Percentiles rank a stretch among this genome's conserved stretches.
These are phyloP conservation scores for Spatulosminthurus flaviceps DNA, from an alignment of 2,888 invertebrate species.

Conservation along the genomic window DNA sequence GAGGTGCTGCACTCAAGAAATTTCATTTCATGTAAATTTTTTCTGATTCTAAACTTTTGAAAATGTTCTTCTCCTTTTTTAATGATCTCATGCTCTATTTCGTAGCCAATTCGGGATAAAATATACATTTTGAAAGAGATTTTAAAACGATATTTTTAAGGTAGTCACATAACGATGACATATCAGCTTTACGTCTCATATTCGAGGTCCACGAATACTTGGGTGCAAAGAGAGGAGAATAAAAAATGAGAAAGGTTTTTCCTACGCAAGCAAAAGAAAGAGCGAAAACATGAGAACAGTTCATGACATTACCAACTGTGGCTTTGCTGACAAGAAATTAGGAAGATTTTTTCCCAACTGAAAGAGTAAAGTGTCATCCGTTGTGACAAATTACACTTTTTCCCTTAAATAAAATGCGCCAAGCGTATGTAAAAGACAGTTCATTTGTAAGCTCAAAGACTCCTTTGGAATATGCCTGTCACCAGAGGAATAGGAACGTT, in stretches of 20 bases:
- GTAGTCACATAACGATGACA: too few relatives aligned
- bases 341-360: constrained; percentile 8
- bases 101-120: too few relatives aligned
- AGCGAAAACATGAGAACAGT: background rate
- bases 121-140: too few relatives aligned
- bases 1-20: too few relatives aligned
- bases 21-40: too few relatives aligned
- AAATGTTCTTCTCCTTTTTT: too few relatives aligned
- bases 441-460: background rate
- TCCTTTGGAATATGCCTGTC: constrained; percentile 4
- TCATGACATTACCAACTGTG: constrained; percentile 7
- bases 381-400: constrained; percentile 28
- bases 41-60: too few relatives aligned
- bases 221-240: background rate
- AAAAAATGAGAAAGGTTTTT: background rate
- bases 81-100: too few relatives aligned
- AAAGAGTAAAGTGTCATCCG: constrained; percentile 16
- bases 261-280: background rate
- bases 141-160: too few relatives aligned
- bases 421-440: constrained; percentile 24
- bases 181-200: too few relatives aligned
- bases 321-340: constrained; percentile 24
- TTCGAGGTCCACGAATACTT: too few relatives aligned
- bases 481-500: too few relatives aligned
- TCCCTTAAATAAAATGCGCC: constrained; percentile 7